phyloP scores from a whole-genome alignment of 2,113 vertebrate genomes.

The Vulpes ferrilata region DNA sequence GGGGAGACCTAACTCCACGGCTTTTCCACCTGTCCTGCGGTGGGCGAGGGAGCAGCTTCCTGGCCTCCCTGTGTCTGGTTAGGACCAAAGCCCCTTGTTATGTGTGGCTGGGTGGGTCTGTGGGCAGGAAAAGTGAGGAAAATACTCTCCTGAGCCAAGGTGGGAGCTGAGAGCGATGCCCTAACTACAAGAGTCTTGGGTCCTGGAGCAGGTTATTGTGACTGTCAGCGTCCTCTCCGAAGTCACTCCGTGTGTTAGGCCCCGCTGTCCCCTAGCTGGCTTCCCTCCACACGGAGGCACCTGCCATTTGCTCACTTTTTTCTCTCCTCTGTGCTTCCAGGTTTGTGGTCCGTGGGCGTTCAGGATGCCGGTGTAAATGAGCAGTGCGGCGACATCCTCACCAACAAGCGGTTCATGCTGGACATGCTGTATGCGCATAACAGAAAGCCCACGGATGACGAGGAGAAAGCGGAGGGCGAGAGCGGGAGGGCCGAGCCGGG shows the following conservation, averaged over 20 bases:
- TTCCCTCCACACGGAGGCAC: fast-evolving
- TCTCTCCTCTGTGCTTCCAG: constrained; percentile 86
- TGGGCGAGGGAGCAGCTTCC: not conserved
- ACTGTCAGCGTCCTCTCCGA: not conserved
- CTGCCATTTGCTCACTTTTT: constrained; percentile 59
- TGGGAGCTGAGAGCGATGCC: not conserved
- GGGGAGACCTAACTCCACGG: not conserved
- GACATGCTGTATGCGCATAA: constrained; percentile 97
- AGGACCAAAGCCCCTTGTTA: not conserved
- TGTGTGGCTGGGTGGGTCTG: not conserved
- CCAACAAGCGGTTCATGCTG: constrained; percentile 96
- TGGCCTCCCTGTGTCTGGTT: not conserved
- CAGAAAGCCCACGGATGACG: constrained; percentile 89
- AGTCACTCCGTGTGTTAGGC: not conserved
- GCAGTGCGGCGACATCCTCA: constrained; percentile 94
- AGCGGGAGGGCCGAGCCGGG: constrained; percentile 87
- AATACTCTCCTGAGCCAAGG: not conserved
- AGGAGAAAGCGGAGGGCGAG: constrained; percentile 87
- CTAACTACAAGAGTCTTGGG: not conserved
- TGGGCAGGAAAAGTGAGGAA: not conserved
- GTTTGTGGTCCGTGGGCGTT: constrained; percentile 90
- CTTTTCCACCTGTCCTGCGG: not conserved
- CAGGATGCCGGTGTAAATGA: constrained; percentile 93
- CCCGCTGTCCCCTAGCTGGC: fast-evolving
- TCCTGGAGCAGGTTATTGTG: not conserved